Conservation (phyloP, 2,888 invertebrate genomes). For the Mythimna albipuncta region DNA sequence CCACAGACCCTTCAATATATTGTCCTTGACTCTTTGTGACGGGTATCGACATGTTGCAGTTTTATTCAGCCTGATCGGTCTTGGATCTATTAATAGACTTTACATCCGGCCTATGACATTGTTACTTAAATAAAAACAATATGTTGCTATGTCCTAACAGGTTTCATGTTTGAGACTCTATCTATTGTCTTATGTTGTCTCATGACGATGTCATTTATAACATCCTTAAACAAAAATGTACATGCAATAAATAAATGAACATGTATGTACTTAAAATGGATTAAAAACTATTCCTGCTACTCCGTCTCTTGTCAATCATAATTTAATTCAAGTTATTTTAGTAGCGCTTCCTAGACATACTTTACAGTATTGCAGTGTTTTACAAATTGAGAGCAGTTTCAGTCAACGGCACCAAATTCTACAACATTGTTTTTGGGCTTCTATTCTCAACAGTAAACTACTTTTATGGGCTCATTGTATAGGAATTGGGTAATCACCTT, state of each 20-base stretch:
- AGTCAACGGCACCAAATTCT: slow-evolving; percentile 1
- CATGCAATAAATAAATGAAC: too few relatives aligned
- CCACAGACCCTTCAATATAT: slow-evolving; percentile 24
- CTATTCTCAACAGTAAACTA: background rate
- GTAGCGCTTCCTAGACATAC: background rate
- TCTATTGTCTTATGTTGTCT: too few relatives aligned
- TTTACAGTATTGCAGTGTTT: background rate
- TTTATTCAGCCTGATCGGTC: background rate
- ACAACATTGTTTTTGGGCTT: background rate
- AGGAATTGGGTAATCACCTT: slow-evolving; percentile 29
- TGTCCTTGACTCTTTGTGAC: slow-evolving; percentile 22
- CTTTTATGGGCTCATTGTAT: slow-evolving; percentile 24
- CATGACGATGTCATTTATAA: too few relatives aligned
- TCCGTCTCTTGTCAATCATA: too few relatives aligned
- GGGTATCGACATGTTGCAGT: slow-evolving; percentile 28
- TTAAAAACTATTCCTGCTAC: background rate
- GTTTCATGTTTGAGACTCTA: too few relatives aligned
- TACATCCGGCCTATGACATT: slow-evolving; percentile 8
- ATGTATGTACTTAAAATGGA: background rate
- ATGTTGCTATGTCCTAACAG: too few relatives aligned
- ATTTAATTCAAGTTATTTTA: too few relatives aligned
- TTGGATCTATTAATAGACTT: slow-evolving; percentile 7
- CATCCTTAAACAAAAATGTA: too few relatives aligned
- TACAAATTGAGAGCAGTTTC: background rate
- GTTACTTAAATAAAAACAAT: too few relatives aligned